Evolutionary conservation across 1,140 invertebrate species (phyloP).

Genomic region (Macrobrachium nipponense): DNA sequence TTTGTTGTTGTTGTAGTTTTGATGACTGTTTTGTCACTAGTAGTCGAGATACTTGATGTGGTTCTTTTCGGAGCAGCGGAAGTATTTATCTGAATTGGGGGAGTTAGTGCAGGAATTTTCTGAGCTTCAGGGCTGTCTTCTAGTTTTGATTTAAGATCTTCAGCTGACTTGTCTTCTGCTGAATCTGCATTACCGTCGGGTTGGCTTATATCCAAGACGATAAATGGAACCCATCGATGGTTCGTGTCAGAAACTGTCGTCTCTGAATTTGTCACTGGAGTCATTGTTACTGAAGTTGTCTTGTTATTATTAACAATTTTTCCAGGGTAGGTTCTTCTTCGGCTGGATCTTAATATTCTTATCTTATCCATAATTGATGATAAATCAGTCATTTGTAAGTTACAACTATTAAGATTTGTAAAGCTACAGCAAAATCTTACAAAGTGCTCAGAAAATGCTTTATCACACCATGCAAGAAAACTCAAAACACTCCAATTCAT

Average conservation of each 20-base stretch:
- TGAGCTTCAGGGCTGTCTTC: not conserved
- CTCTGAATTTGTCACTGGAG: not conserved
- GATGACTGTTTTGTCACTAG: no score
- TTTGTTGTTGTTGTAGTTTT: no score
- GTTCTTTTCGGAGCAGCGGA: no score
- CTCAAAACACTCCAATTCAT: no score
- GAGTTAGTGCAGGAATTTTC: not conserved
- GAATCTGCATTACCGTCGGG: not conserved
- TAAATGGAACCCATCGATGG: not conserved
- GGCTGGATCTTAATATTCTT: slow-evolving; percentile 9
- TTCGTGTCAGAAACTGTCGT: not conserved
- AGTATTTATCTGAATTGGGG: no score
- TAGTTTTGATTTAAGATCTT: not conserved
- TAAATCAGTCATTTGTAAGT: no score
- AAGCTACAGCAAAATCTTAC: no score
- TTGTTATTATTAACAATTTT: not conserved
- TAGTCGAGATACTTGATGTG: no score
- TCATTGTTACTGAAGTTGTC: not conserved
- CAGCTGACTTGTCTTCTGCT: no score
- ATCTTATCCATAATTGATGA: slow-evolving; percentile 5
- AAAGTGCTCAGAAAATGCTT: no score
- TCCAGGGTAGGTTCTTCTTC: not conserved
- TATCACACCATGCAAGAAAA: no score
- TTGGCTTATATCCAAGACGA: slow-evolving; percentile 9
- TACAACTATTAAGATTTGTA: no score